phyloP scores from a whole-genome alignment of 2,888 invertebrate species.

The Tortrix viridana region DNA sequence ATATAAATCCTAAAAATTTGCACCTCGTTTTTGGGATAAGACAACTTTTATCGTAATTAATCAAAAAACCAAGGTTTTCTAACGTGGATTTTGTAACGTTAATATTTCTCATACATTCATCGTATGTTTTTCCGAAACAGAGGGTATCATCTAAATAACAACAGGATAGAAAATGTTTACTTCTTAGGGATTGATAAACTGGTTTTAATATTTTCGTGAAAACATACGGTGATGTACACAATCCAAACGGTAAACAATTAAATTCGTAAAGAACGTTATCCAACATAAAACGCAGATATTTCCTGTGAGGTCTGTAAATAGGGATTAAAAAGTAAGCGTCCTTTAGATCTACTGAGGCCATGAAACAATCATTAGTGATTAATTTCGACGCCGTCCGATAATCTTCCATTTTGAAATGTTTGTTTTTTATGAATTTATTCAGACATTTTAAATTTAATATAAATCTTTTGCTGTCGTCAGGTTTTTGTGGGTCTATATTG shows the following conservation, averaged over 20 bases:
- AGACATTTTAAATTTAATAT: too few species aligned
- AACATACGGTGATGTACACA: constrained; percentile 39
- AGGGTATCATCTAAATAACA: background rate
- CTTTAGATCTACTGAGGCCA: constrained; percentile 32
- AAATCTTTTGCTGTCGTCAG: too few species aligned
- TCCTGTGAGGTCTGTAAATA: constrained; percentile 29
- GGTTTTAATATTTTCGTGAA: constrained; percentile 40
- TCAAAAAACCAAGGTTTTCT: constrained; percentile 30
- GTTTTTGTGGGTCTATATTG: too few species aligned
- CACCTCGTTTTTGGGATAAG: constrained; percentile 26
- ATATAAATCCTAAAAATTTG: constrained; percentile 37
- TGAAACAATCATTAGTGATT: too few species aligned
- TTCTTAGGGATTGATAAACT: background rate
- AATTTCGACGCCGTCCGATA: too few species aligned
- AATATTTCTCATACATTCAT: constrained; percentile 33
- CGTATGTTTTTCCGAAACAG: constrained; percentile 3
- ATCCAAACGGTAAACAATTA: constrained; percentile 40
- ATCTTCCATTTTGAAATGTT: too few species aligned
- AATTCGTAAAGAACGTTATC: constrained; percentile 39
- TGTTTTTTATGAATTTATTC: too few species aligned
- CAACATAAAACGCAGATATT: constrained; percentile 39
- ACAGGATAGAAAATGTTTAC: background rate
- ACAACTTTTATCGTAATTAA: constrained; percentile 34
- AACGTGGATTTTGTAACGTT: background rate
- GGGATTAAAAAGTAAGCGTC: constrained; percentile 39